These are phyloP conservation scores for Muscicapa comitata DNA, from an alignment of 2,797 vertebrate species.

Conservation along the genomic window DNA sequence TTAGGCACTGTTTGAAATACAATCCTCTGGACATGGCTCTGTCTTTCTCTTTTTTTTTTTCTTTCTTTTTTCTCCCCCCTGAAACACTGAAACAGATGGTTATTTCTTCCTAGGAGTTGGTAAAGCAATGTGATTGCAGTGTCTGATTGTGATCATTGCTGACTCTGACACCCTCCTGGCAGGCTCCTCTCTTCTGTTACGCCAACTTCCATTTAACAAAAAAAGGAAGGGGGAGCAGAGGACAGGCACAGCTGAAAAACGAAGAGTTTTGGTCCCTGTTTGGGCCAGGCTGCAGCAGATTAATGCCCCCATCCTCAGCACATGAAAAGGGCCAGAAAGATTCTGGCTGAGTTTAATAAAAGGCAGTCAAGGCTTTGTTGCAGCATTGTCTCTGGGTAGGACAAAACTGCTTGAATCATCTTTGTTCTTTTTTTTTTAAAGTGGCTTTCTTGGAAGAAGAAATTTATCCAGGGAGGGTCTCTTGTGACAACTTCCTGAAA, in stretches of 20 bases:
- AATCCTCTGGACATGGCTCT: background rate
- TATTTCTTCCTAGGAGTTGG: constrained; percentile 40
- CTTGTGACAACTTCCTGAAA: constrained; percentile 56
- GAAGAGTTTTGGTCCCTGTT: background rate
- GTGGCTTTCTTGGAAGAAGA: constrained; percentile 37
- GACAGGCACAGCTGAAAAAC: background rate
- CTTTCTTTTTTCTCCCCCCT: background rate
- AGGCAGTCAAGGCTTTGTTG: background rate
- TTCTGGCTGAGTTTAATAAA: constrained; percentile 36
- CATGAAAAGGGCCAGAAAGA: constrained; percentile 8
- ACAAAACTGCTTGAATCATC: constrained; percentile 3
- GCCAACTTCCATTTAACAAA: constrained; percentile 22
- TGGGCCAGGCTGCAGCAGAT: background rate
- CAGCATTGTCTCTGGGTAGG: constrained; percentile 17
- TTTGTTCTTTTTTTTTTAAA: constrained; percentile 4
- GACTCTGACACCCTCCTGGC: constrained; percentile 61
- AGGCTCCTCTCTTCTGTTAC: constrained; percentile 34
- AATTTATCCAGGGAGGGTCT: constrained; percentile 37
- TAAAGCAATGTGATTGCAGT: constrained; percentile 20
- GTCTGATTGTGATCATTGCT: constrained; percentile 47
- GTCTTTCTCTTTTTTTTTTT: too few species aligned
- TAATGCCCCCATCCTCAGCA: background rate
- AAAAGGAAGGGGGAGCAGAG: background rate
- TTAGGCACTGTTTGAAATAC: background rate
- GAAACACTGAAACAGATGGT: constrained; percentile 27